phyloP scores from a whole-genome alignment of 2,113 vertebrate genomes.

The Silurus asotus region DNA sequence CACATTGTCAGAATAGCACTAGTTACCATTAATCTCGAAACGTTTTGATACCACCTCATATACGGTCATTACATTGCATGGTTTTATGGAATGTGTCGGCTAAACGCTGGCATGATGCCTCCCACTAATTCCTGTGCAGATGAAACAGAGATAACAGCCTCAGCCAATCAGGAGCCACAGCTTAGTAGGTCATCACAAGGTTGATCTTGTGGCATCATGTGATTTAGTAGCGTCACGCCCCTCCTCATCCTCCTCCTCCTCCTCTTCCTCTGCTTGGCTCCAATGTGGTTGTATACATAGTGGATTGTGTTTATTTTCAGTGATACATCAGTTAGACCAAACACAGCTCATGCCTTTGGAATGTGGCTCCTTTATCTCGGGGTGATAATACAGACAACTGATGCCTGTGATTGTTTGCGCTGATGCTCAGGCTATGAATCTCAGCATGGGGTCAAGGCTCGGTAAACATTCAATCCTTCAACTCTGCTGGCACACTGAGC shows the following conservation, averaged over 20 bases:
- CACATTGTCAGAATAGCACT: no score
- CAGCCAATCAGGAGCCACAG: constrained; percentile 24
- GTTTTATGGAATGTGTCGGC: neutral
- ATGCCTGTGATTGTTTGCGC: constrained; percentile 42
- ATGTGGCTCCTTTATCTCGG: constrained; percentile 48
- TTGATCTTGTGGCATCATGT: constrained; percentile 37
- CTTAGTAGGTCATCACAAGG: constrained; percentile 37
- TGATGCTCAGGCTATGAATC: constrained; percentile 15
- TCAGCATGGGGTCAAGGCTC: constrained; percentile 1
- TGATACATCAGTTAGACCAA: constrained; percentile 54
- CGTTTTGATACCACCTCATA: no score
- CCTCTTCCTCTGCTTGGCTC: constrained; percentile 21
- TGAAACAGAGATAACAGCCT: constrained; percentile 19
- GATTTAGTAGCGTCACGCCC: constrained; percentile 25
- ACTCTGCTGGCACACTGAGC: neutral
- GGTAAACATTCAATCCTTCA: constrained; percentile 44
- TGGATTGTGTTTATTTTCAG: constrained; percentile 49
- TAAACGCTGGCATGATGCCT: neutral
- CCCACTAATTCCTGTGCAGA: neutral
- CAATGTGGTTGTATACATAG: constrained; percentile 16
- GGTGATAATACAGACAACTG: constrained; percentile 30
- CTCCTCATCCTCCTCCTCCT: neutral
- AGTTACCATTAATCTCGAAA: no score
- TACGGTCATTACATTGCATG: neutral
- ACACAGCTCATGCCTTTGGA: constrained; percentile 47